Evolutionary conservation across 1,140 invertebrate genomes (phyloP).

Genomic region (Drosophila yakuba): DNA sequence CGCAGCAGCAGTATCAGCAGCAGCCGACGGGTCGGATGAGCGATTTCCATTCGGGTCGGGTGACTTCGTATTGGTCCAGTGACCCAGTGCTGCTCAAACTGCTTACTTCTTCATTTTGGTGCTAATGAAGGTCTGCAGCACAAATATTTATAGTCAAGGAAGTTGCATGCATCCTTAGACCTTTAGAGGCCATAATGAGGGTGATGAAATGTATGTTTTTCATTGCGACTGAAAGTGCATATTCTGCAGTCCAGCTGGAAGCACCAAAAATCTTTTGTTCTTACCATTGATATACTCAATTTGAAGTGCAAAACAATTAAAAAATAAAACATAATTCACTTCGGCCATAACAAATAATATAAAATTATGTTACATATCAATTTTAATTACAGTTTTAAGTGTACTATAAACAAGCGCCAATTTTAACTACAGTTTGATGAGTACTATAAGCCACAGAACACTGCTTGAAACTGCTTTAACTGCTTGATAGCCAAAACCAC

Average conservation of each 20-base stretch:
- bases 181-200: neutral
- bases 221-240: neutral
- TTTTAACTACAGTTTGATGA: slow-evolving; percentile 10
- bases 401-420: neutral
- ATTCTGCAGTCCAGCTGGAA: too few species aligned
- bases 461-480: slow-evolving; percentile 9
- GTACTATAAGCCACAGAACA: neutral
- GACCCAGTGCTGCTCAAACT: slow-evolving; percentile 19
- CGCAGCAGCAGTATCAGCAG: slow-evolving; percentile 5
- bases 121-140: slow-evolving; percentile 2
- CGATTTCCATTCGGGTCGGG: slow-evolving; percentile 33
- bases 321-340: too few species aligned
- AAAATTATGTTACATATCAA: too few species aligned
- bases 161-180: neutral
- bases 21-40: slow-evolving; percentile 24
- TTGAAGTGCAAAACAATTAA: too few species aligned
- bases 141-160: neutral
- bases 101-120: slow-evolving; percentile 22
- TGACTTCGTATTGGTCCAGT: slow-evolving; percentile 52
- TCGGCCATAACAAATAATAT: too few species aligned
- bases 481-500: neutral
- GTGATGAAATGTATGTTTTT: neutral
- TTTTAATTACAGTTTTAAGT: slow-evolving; percentile 9
- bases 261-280: too few species aligned
- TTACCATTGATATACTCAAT: too few species aligned